Evolutionary conservation across 2,888 invertebrate genomes (phyloP).

Genomic region (Tetropium fuscum): DNA sequence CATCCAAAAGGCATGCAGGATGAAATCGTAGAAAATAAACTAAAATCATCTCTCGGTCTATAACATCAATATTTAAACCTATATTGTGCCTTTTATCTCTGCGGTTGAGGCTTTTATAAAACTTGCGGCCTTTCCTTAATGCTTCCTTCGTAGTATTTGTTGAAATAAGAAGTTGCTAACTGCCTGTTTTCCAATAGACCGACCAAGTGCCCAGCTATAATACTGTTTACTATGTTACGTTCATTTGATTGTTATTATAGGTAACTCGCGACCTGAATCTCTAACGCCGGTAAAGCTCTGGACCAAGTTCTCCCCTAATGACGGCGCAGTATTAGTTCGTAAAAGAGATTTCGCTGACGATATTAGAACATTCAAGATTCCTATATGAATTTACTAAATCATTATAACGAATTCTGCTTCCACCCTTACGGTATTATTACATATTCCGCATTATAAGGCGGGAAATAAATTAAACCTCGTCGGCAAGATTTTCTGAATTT

Average conservation of each 20-base stretch:
- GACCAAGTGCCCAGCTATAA: conserved; percentile 47
- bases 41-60: no score
- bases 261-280: conserved; percentile 47
- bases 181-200: conserved; percentile 49
- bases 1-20: no score
- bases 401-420: conserved; percentile 44
- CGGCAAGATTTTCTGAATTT: conserved; percentile 34
- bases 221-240: conserved; percentile 53
- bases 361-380: conserved; percentile 40
- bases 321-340: conserved; percentile 23
- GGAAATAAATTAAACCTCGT: conserved; percentile 33
- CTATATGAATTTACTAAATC: conserved; percentile 49
- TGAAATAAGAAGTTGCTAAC: conserved; percentile 45
- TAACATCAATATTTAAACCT: no score
- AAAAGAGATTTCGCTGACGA: conserved; percentile 40
- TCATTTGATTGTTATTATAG: conserved; percentile 57
- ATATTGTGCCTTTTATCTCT: conserved; percentile 5
- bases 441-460: conserved; percentile 31
- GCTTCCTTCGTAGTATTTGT: conserved; percentile 25
- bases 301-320: conserved; percentile 21
- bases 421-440: conserved; percentile 36
- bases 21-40: no score
- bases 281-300: conserved; percentile 9
- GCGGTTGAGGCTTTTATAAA: neutral
- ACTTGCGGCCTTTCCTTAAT: conserved; percentile 11